phyloP scores from a whole-genome alignment of 2,797 vertebrate genomes.

The Alcedo quadribrachys region DNA sequence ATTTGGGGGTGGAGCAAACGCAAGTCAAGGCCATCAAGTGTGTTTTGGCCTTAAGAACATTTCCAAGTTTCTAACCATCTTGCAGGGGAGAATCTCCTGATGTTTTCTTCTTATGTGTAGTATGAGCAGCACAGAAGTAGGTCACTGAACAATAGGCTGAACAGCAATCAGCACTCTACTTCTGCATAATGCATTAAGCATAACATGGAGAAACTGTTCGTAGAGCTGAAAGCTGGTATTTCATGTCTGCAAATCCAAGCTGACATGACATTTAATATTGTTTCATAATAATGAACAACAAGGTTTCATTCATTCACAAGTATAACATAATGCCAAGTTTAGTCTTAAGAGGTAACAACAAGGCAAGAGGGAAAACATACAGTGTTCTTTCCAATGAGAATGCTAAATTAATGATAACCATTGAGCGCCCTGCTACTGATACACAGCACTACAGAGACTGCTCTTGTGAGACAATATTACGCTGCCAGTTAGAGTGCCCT shows the following conservation, averaged over 20 bases:
- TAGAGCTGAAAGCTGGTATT: constrained; percentile 92
- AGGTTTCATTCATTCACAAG: constrained; percentile 92
- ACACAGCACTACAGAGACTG: constrained; percentile 42
- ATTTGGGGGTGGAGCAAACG: constrained; percentile 53
- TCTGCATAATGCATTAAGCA: constrained; percentile 98
- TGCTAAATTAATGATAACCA: constrained; percentile 89
- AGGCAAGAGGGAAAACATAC: constrained; percentile 86
- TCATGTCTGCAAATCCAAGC: constrained; percentile 93
- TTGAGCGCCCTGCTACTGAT: constrained; percentile 81
- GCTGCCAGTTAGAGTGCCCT: not conserved
- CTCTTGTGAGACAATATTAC: constrained; percentile 6
- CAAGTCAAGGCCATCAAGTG: constrained; percentile 51
- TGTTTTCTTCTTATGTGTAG: constrained; percentile 82
- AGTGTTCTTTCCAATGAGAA: constrained; percentile 85
- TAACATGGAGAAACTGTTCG: constrained; percentile 91
- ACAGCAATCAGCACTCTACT: constrained; percentile 90
- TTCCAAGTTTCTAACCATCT: constrained; percentile 70
- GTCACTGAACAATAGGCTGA: constrained; percentile 95
- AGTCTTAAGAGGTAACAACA: constrained; percentile 89
- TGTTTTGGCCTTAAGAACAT: constrained; percentile 68
- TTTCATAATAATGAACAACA: constrained; percentile 91
- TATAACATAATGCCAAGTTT: constrained; percentile 92
- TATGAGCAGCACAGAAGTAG: constrained; percentile 90
- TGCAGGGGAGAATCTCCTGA: constrained; percentile 45
- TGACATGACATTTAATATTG: constrained; percentile 99